Percentiles rank a stretch among this genome's conserved stretches.
Conservation (phyloP, 1,140 invertebrate genomes). For the Drosophila eugracilis region DNA sequence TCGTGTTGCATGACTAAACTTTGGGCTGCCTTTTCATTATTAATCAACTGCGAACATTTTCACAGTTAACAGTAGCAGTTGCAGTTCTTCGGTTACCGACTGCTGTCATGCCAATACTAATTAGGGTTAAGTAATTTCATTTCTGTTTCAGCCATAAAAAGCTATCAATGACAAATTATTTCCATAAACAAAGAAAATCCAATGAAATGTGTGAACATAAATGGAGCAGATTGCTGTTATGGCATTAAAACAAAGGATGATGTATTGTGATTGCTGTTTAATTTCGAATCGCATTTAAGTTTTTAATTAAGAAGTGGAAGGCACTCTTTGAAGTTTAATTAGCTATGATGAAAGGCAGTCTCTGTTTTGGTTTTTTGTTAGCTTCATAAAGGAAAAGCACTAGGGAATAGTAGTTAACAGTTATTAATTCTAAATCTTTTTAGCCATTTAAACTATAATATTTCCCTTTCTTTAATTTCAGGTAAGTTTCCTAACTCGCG, state of each 20-base stretch:
- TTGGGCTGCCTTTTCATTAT: conserved; percentile 47
- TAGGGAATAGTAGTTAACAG: no score
- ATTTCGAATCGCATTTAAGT: no score
- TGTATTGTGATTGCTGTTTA: no score
- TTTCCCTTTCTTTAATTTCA: conserved; percentile 29
- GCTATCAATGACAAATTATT: background rate
- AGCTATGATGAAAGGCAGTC: background rate
- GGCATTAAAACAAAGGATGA: no score
- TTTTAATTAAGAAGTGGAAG: background rate
- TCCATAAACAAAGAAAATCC: background rate
- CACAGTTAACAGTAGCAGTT: conserved; percentile 42
- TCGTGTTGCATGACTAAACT: conserved; percentile 46
- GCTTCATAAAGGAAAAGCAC: background rate
- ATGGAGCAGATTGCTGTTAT: background rate
- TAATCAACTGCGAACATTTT: conserved; percentile 47
- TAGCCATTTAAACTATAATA: background rate
- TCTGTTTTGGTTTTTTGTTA: background rate
- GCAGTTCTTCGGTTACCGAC: conserved; percentile 52
- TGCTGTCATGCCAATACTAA: conserved; percentile 60
- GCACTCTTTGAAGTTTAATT: background rate
- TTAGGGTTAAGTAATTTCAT: conserved; percentile 73
- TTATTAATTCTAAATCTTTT: no score
- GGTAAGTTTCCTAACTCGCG: conserved; percentile 52
- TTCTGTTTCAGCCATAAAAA: conserved; percentile 8
- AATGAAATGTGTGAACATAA: background rate